Conservation (phyloP, 2,888 invertebrate genomes). For the Caprella mutica region DNA sequence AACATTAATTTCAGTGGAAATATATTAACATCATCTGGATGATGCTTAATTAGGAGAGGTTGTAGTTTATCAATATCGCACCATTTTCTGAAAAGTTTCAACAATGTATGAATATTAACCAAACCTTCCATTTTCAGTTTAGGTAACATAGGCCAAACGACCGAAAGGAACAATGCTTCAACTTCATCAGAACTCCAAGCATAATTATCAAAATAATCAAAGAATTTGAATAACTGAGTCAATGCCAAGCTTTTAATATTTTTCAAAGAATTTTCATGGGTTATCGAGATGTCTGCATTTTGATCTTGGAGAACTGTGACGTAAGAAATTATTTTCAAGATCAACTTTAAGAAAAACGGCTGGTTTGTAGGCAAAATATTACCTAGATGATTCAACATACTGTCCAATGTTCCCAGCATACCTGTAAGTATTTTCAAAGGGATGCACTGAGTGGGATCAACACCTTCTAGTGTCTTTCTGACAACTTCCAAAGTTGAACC, state of each 20-base stretch:
- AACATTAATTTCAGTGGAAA: slow-evolving; percentile 58
- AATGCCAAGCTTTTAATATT: slow-evolving; percentile 54
- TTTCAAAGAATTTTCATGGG: slow-evolving; percentile 53
- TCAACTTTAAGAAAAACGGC: slow-evolving; percentile 57
- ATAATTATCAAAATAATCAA: slow-evolving; percentile 65
- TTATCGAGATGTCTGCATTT: slow-evolving; percentile 46
- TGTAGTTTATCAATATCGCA: slow-evolving; percentile 62
- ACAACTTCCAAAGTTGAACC: slow-evolving; percentile 37
- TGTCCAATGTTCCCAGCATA: slow-evolving; percentile 58
- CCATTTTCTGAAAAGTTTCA: slow-evolving; percentile 70
- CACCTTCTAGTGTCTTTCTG: slow-evolving; percentile 42
- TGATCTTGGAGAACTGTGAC: slow-evolving; percentile 51
- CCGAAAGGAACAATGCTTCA: slow-evolving; percentile 59
- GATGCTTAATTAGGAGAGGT: slow-evolving; percentile 53
- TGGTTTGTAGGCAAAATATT: slow-evolving; percentile 58
- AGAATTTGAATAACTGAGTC: slow-evolving; percentile 54
- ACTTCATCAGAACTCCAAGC: slow-evolving; percentile 59
- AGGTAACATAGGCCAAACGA: slow-evolving; percentile 66
- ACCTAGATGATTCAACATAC: slow-evolving; percentile 66
- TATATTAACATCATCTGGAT: slow-evolving; percentile 41
- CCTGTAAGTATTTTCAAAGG: slow-evolving; percentile 58
- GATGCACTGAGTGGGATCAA: slow-evolving; percentile 48
- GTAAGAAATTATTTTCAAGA: slow-evolving; percentile 56
- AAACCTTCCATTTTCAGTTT: slow-evolving; percentile 69
- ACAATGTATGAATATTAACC: slow-evolving; percentile 65